A percentile compares a stretch with the other conserved stretches of the same genome.
Conservation (phyloP, 2,113 vertebrate genomes). For the Synchiropus splendidus region DNA sequence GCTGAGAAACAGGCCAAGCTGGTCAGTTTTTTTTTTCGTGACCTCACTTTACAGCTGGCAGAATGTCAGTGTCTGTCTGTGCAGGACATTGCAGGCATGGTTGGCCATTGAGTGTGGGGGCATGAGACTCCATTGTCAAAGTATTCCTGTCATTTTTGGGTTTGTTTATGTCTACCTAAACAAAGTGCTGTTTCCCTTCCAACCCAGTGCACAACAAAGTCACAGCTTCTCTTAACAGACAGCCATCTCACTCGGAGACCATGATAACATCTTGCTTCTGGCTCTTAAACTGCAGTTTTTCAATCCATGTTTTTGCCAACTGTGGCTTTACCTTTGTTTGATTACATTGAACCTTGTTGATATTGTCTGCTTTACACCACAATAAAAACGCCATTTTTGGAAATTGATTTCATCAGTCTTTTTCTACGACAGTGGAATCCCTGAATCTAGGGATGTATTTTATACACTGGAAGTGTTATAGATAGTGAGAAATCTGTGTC, state of each 20-base stretch:
- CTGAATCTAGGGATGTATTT: too few relatives aligned
- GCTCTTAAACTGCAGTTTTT: too few relatives aligned
- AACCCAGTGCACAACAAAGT: conserved; percentile 4
- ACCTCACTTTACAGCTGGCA: conserved; percentile 40
- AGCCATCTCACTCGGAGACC: not conserved
- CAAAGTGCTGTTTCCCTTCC: conserved; percentile 48
- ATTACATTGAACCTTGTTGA: too few relatives aligned
- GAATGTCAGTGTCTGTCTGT: conserved; percentile 17
- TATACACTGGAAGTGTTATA: too few relatives aligned
- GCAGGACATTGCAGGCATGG: conserved; percentile 36
- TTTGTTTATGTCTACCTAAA: conserved; percentile 54
- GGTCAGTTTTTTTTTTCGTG: conserved; percentile 54
- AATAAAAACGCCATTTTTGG: too few relatives aligned
- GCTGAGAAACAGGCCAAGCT: conserved; percentile 70
- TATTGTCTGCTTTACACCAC: too few relatives aligned
- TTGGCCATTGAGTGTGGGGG: conserved; percentile 5
- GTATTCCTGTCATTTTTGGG: conserved; percentile 56
- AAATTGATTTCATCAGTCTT: too few relatives aligned
- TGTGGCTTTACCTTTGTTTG: too few relatives aligned
- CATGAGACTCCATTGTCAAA: conserved; percentile 52
- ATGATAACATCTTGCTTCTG: too few relatives aligned
- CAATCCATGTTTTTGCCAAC: too few relatives aligned
- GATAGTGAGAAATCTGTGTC: too few relatives aligned
- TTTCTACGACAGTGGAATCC: too few relatives aligned
- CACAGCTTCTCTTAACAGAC: not conserved